Conservation (phyloP, 2,113 vertebrate species). For the human (Homo sapiens) region GRCh38 chr4:71974001-71974500, state of each 20-base stretch:
- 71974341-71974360: not conserved
- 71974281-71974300: not conserved
- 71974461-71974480: not conserved
- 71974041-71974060: not conserved
- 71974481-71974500: not conserved
- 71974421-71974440: not conserved
- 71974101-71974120: not conserved
- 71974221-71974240: not conserved
- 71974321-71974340: not conserved
- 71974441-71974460: not conserved
- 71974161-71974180: not conserved
- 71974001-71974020: not conserved
- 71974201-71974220: not conserved
- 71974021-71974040: not conserved
- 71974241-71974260: not conserved
- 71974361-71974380: not conserved
- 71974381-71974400: not conserved
- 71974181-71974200: not conserved
- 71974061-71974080: not conserved
- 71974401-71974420: not conserved
- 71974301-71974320: not conserved
- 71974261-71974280: not conserved
- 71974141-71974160: not conserved
- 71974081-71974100: not conserved
- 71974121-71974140: not conserved